Base-by-base conservation (phyloP, 2,888 invertebrate species). In the Achlya flavicornis region DNA sequence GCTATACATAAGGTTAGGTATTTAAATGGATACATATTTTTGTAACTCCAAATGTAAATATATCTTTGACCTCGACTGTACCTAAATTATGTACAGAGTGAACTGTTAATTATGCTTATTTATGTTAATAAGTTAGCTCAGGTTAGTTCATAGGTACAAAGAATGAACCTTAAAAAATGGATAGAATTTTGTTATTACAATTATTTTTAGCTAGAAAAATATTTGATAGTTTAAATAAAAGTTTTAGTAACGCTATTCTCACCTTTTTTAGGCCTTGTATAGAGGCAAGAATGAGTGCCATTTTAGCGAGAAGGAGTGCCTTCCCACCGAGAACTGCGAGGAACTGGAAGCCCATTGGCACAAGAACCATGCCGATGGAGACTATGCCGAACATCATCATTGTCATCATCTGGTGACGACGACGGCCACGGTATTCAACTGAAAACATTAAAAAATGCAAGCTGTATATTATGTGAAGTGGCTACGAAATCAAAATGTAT, bases 271-370 rank as follows among this genome's bases (percentile, higher is more conserved):
- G 88, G 14, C 97, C 97, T 84, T 97, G 97, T 69, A 97, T 96
- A 0, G 97, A 96, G 3, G 97, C 96, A 12, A 97, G 88, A 61
- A 97, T 94, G 6, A 97, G 89, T 0, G 97, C 97, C 95, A 97
- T 96, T 90, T 97, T 97, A 3, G 97, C 97, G 26, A 97, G 88
- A 0, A 97, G 87, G 4, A 97, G 85, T 0, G 97, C 97, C 82
- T 97, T 97, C 41, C 97, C 97, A 6, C 97, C 97, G 1, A 97
- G 93, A 0, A 97, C 96, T 0, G 97, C 97, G 0, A 97, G 93
- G 85, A 97, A 96, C 85, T 97, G 97, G 83, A 97, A 97, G 14
- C 97, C 97, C 95, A 97, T 95, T 0, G 97, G 97, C 14, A 97
- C 93, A 0, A 97, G 83, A 4, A 97, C 95, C 84, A 97, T 95